Base-by-base conservation (phyloP, 2,113 vertebrate species). In the Holacanthus passer region DNA sequence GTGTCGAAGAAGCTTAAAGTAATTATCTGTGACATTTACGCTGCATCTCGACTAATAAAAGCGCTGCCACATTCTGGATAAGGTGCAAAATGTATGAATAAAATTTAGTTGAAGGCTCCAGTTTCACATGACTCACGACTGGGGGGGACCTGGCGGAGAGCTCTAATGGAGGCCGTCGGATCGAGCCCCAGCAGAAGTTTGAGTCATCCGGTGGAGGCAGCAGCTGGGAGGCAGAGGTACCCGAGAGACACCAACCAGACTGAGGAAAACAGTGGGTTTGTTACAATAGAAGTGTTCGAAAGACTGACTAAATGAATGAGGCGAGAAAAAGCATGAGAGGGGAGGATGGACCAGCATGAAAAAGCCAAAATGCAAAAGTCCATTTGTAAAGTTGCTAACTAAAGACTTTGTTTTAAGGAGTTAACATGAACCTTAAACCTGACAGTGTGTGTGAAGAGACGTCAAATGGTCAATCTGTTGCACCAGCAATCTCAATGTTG, bases 1-100 rank as follows among this genome's bases (percentile, higher is more conserved):
- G 41, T 83, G 73, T 16, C 56, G 10, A 65, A 52, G 77, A 50
- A 27, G 60, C 55, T 69, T 37, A 59, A 81, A 81, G 70, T 64
- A 72, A 77, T 71, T 50, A 70, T 60, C 19, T 32, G 16, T 55
- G 73, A 63, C 50, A 48, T 60, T 86, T 67, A 27, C 69, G 53
- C 60, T 29, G 68, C 13, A 29, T 66, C 80, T 50, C 12, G 31
- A 11, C 10, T 39, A 58, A 79, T 50, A 56, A 78, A 77, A 19
- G 19, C 29, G 3, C 22, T 1, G 1, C 43, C 39, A 32, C 16
- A 63, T 20, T 69, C 10, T 55, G 45, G 64, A n/a, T 43, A 8
- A 69, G 19, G 48, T 12, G 22, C 24, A 48, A 64, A 50, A 32
- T 13, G 2, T 73, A 39, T 47, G 4, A 58, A 29, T 53, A 29